Conservation (phyloP, 2,888 invertebrate species). For the Teleiodes luculella region DNA sequence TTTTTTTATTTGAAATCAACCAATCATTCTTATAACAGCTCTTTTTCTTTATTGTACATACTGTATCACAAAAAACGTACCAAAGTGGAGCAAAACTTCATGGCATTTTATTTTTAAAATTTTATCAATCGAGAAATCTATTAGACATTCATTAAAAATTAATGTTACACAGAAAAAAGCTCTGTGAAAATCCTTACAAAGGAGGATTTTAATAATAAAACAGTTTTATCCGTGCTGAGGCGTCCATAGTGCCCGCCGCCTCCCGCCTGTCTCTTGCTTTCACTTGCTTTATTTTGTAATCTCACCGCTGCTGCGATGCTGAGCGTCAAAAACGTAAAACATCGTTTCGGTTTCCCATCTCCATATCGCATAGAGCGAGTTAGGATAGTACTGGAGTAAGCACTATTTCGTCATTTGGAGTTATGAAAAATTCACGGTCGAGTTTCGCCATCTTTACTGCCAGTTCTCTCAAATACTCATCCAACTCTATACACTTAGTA, state of each 20-base stretch:
- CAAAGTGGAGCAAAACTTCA: too few species aligned
- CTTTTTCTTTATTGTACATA: too few species aligned
- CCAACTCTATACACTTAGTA: too few species aligned
- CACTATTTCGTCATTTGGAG: too few species aligned
- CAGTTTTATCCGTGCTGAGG: not conserved
- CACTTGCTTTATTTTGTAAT: constrained; percentile 6
- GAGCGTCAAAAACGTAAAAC: constrained; percentile 2
- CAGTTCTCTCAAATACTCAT: too few species aligned
- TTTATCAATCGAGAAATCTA: not conserved
- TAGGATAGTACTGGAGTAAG: not conserved
- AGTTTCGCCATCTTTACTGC: too few species aligned
- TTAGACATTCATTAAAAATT: not conserved
- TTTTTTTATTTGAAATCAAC: too few species aligned
- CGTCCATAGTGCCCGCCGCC: not conserved
- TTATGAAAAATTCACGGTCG: too few species aligned
- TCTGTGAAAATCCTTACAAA: not conserved
- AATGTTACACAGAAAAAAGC: not conserved
- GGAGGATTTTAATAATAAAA: not conserved
- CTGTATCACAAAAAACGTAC: too few species aligned
- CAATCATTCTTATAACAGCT: too few species aligned
- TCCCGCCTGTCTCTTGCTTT: constrained; percentile 3
- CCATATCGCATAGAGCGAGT: not conserved
- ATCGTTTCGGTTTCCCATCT: constrained; percentile 3
- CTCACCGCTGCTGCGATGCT: not conserved
- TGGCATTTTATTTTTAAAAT: too few species aligned